Percentiles rank a stretch among this genome's conserved stretches.
These are phyloP conservation scores for Patella pellucida DNA, from an alignment of 2,888 invertebrate genomes.

Conservation along the genomic window DNA sequence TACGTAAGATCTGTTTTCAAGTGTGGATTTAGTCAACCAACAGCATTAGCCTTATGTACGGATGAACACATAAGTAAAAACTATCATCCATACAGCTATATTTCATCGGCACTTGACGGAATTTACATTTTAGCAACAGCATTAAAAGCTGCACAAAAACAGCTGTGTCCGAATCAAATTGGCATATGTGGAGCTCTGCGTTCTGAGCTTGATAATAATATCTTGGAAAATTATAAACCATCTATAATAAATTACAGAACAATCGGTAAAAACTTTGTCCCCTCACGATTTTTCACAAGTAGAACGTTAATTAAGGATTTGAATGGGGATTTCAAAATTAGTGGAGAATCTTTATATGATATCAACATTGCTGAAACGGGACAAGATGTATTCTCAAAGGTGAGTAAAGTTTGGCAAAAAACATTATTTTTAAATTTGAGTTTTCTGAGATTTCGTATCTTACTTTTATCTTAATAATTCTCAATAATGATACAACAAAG, in stretches of 20 bases:
- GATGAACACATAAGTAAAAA: too few species aligned
- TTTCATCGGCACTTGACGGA: conserved; percentile 28
- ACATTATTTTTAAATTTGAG: too few species aligned
- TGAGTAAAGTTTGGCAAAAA: background rate
- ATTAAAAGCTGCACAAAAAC: conserved; percentile 20
- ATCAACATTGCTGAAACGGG: conserved; percentile 17
- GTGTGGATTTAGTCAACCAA: too few species aligned
- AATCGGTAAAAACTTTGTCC: background rate
- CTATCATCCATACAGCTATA: conserved; percentile 1
- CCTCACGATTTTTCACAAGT: background rate
- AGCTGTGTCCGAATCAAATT: background rate
- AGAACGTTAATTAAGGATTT: conserved; percentile 13
- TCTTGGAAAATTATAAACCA: conserved; percentile 9
- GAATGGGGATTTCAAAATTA: conserved; percentile 21
- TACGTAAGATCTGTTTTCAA: too few species aligned
- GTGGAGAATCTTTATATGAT: conserved; percentile 21
- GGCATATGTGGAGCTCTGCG: conserved; percentile 15
- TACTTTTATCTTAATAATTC: too few species aligned
- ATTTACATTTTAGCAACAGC: conserved; percentile 34
- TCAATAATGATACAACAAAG: too few species aligned
- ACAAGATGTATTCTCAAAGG: conserved; percentile 13
- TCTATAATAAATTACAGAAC: background rate
- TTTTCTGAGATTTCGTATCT: too few species aligned
- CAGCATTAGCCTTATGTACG: too few species aligned
- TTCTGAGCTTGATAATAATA: background rate